Conservation (phyloP, 2,888 invertebrate genomes). For the Pimpla rufipes region DNA sequence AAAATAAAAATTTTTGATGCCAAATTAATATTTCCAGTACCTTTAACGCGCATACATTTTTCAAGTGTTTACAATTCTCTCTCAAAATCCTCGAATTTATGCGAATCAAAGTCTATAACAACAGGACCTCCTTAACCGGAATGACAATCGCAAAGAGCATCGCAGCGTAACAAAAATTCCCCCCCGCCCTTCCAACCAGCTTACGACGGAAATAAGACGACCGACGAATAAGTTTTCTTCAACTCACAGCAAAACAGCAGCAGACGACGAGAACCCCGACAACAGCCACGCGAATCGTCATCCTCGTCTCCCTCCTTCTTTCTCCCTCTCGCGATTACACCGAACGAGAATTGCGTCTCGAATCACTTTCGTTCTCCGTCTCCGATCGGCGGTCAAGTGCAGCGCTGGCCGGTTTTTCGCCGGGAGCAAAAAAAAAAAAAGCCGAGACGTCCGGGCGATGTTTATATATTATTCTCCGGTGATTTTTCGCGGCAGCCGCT, state of each 20-base stretch:
- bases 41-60: no score
- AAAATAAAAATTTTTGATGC: no score
- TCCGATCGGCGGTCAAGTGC: constrained; percentile 16
- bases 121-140: no score
- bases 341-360: constrained; percentile 5
- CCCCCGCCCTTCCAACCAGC: neutral
- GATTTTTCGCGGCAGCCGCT: neutral
- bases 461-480: neutral
- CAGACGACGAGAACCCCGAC: constrained; percentile 67
- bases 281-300: constrained; percentile 70
- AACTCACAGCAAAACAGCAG: constrained; percentile 75
- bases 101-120: no score
- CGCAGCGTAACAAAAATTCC: no score
- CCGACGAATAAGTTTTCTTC: constrained; percentile 1
- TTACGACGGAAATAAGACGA: neutral
- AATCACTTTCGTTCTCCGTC: constrained; percentile 54
- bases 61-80: no score
- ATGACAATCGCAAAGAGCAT: no score
- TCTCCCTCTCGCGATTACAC: neutral
- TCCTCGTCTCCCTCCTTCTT: no score
- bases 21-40: no score
- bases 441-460: neutral
- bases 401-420: constrained; percentile 42
- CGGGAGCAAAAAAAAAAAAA: constrained; percentile 7
- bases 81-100: no score